Conservation (phyloP, 2,888 invertebrate genomes). For the Mythimna vitellina region DNA sequence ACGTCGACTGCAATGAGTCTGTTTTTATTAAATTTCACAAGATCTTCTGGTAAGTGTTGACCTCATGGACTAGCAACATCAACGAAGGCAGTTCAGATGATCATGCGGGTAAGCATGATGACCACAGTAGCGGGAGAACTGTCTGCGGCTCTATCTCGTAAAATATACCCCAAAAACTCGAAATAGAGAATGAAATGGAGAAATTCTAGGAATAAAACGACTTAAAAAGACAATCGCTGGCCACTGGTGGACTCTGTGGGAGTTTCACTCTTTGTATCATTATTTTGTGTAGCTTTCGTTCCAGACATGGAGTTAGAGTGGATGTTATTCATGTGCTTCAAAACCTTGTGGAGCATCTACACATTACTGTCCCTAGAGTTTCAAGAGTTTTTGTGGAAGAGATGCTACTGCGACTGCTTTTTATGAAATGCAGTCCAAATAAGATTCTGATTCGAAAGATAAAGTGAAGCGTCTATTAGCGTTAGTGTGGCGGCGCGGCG, state of each 20-base stretch:
- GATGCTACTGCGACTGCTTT: not conserved
- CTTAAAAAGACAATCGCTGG: no score
- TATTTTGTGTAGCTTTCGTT: not conserved
- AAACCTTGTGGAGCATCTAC: not conserved
- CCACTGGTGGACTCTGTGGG: no score
- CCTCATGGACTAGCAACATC: not conserved
- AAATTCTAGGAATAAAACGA: not conserved
- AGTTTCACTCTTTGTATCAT: not conserved
- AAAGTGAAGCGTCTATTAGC: conserved; percentile 25
- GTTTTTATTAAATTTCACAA: not conserved
- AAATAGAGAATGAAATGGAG: not conserved
- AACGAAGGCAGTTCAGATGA: no score
- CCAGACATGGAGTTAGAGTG: not conserved
- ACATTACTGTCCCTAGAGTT: not conserved
- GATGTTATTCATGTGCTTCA: not conserved
- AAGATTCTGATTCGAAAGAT: conserved; percentile 4
- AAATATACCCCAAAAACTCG: not conserved
- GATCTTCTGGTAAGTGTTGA: not conserved
- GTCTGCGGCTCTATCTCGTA: no score
- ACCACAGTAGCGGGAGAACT: no score
- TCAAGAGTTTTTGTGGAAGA: not conserved
- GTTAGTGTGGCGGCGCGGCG: conserved; percentile 5
- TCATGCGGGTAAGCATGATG: not conserved
- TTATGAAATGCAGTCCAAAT: conserved; percentile 14
- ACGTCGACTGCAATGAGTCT: not conserved